Evolutionary conservation across 2,113 vertebrate genomes (phyloP).

Genomic region (Odocoileus hemionus): DNA sequence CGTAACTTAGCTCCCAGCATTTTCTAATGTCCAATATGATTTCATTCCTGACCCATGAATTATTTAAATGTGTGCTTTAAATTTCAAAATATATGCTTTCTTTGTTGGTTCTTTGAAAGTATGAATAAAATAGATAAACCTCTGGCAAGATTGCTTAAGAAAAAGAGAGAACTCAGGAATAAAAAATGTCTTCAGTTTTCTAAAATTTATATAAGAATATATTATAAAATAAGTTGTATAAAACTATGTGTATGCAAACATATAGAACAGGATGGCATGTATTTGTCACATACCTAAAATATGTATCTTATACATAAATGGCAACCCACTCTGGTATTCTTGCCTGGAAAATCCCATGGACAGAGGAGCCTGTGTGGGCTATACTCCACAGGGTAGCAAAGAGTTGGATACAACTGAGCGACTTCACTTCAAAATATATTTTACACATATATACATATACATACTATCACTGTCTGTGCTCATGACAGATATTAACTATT

Average conservation of each 20-base stretch:
- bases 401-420: too few species aligned
- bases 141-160: background rate
- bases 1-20: background rate
- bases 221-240: slow-evolving; percentile 1
- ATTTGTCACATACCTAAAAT: background rate
- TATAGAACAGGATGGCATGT: background rate
- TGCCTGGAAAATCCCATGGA: too few species aligned
- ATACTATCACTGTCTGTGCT: background rate
- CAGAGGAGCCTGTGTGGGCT: too few species aligned
- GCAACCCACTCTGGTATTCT: too few species aligned
- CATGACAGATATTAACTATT: background rate
- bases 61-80: background rate
- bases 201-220: background rate
- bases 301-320: background rate
- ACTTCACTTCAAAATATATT: background rate
- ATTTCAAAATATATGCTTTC: background rate
- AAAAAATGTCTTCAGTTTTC: background rate
- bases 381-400: too few species aligned
- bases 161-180: background rate
- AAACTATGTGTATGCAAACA: background rate
- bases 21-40: background rate
- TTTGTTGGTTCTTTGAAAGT: background rate
- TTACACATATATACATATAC: background rate
- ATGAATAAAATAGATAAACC: background rate
- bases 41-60: background rate